Conservation (phyloP, 1,140 invertebrate species). For the Sycophila sp. region DNA sequence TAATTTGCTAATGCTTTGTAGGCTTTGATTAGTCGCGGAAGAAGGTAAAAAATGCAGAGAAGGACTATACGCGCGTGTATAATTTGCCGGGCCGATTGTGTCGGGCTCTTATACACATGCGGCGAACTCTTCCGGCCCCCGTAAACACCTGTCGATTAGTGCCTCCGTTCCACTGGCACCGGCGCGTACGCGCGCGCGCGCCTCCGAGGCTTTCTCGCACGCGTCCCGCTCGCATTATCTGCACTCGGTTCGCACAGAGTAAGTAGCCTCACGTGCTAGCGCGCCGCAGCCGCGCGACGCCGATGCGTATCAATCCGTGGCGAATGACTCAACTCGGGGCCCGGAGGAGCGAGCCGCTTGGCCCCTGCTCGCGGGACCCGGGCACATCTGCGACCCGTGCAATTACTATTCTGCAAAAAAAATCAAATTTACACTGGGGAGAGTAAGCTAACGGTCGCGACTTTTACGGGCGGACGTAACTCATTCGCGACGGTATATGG, state of each 20-base stretch:
- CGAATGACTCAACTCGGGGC: conserved; percentile 44
- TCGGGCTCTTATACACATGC: not conserved
- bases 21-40: no score
- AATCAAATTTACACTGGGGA: no score
- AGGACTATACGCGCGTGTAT: not conserved
- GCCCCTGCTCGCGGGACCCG: not conserved
- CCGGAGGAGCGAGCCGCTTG: not conserved
- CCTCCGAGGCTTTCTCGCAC: not conserved
- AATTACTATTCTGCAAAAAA: not conserved
- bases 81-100: conserved; percentile 22
- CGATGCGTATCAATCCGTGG: conserved; percentile 55
- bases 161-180: conserved; percentile 14
- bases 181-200: not conserved
- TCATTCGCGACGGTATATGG: not conserved
- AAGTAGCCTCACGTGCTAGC: not conserved
- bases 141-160: conserved; percentile 36
- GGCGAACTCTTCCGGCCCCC: conserved; percentile 25
- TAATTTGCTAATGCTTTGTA: no score
- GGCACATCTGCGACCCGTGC: not conserved
- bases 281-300: conserved; percentile 4
- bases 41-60: conserved; percentile 14
- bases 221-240: not conserved
- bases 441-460: not conserved
- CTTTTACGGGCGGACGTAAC: not conserved
- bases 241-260: not conserved